Evolutionary conservation across 2,888 invertebrate genomes (phyloP).

Genomic region (Geotrupes spiniger): DNA sequence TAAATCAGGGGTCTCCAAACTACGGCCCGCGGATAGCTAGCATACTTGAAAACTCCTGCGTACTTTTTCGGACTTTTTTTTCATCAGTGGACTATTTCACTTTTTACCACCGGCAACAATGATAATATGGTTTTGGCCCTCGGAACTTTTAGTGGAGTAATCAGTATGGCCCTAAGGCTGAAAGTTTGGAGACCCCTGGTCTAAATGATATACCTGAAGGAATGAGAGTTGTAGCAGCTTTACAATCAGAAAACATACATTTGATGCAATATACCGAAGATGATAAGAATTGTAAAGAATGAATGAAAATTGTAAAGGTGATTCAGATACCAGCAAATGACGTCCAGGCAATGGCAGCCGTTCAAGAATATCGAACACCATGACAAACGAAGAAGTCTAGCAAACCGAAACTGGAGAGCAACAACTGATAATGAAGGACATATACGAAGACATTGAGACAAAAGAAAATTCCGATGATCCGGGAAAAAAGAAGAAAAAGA

Average conservation of each 20-base stretch:
- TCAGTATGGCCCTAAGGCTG: too few relatives aligned
- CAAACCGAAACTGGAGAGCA: slow-evolving; percentile 41
- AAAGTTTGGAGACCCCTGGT: too few relatives aligned
- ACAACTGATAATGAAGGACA: slow-evolving; percentile 43
- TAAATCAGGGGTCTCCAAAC: too few relatives aligned
- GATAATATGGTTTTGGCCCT: too few relatives aligned
- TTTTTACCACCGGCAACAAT: too few relatives aligned
- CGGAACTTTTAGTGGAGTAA: too few relatives aligned
- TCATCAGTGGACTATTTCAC: too few relatives aligned
- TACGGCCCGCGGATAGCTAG: too few relatives aligned
- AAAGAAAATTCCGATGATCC: slow-evolving; percentile 44
- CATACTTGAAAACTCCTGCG: too few relatives aligned
- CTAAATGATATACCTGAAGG: slow-evolving; percentile 59
- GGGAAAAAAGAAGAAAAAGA: slow-evolving; percentile 67
- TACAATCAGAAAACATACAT: slow-evolving; percentile 70
- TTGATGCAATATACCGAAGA: slow-evolving; percentile 46
- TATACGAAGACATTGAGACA: slow-evolving; percentile 44
- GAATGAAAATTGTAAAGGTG: slow-evolving; percentile 41
- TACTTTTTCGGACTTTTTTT: too few relatives aligned
- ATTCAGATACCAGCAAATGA: slow-evolving; percentile 52
- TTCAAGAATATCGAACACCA: slow-evolving; percentile 55
- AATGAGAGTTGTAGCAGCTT: slow-evolving; percentile 64
- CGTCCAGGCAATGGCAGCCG: slow-evolving; percentile 53
- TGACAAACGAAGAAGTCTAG: slow-evolving; percentile 53
- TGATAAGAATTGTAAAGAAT: slow-evolving; percentile 39